Evolutionary conservation across 30 jellyfish, hydroid and myxozoan genomes (phyloP).

Genomic region (Pseudorhiza aurosa): DNA sequence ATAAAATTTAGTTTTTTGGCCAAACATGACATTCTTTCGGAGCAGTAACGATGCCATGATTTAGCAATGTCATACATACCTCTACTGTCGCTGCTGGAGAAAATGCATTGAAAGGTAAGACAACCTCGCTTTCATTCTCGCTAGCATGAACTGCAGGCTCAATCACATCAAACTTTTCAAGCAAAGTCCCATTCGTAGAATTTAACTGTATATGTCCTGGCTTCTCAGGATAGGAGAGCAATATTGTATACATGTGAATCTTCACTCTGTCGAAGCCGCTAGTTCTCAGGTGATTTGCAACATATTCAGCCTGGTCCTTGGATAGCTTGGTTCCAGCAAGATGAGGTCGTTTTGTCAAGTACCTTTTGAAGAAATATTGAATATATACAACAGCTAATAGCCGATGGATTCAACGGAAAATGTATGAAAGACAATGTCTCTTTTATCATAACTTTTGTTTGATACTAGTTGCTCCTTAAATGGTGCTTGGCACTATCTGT

Average conservation of each 20-base stretch:
- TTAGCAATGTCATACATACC: slow-evolving; percentile 43
- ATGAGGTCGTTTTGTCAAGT: slow-evolving; percentile 64
- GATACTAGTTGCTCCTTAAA: no score
- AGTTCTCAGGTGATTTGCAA: slow-evolving; percentile 53
- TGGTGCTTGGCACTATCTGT: no score
- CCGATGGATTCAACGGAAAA: no score
- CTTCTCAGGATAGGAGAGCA: slow-evolving; percentile 72
- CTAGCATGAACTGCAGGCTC: slow-evolving; percentile 41
- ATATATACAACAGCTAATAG: neutral
- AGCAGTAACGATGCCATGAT: no score
- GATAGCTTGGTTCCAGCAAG: slow-evolving; percentile 74
- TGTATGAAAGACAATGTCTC: no score
- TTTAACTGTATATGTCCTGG: slow-evolving; percentile 63
- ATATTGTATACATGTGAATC: slow-evolving; percentile 56
- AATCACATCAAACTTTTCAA: slow-evolving; percentile 14
- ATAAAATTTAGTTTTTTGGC: no score
- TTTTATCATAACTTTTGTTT: no score
- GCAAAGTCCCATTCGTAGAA: slow-evolving; percentile 3
- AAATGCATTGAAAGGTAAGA: slow-evolving; percentile 69
- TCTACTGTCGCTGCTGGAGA: slow-evolving; percentile 58
- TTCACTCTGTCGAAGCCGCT: slow-evolving; percentile 77
- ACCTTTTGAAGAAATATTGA: slow-evolving; percentile 1
- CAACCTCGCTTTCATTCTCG: slow-evolving; percentile 52
- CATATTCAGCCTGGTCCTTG: slow-evolving; percentile 61
- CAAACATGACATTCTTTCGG: no score